A percentile compares a stretch with the other conserved stretches of the same genome.
Conservation (phyloP, 2,888 invertebrate genomes). For the Papilio protenor region DNA sequence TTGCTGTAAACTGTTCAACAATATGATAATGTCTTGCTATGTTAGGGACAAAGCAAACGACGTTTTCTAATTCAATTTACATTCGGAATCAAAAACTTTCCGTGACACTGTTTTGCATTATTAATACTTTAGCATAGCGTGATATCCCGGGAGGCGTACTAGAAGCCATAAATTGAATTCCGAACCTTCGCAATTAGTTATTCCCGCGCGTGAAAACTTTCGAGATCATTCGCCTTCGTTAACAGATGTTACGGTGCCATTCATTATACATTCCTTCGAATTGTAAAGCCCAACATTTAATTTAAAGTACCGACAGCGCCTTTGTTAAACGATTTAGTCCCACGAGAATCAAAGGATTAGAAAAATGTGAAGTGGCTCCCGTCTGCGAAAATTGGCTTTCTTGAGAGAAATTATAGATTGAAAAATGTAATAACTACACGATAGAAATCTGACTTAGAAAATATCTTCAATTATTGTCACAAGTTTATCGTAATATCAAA, state of each 20-base stretch:
- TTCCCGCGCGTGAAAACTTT: slow-evolving; percentile 85
- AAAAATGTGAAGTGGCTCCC: slow-evolving; percentile 48
- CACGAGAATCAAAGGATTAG: slow-evolving; percentile 69
- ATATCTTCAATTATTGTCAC: neutral
- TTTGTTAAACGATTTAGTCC: slow-evolving; percentile 77
- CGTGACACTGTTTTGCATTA: slow-evolving; percentile 85
- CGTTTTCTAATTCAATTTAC: slow-evolving; percentile 83
- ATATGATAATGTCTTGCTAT: slow-evolving; percentile 68
- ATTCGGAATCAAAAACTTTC: slow-evolving; percentile 83
- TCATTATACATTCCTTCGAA: slow-evolving; percentile 85
- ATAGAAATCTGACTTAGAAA: neutral
- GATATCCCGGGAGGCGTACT: slow-evolving; percentile 82
- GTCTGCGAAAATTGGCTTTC: neutral
- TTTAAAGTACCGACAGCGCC: slow-evolving; percentile 80
- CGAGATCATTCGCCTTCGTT: slow-evolving; percentile 84
- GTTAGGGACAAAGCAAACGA: slow-evolving; percentile 70
- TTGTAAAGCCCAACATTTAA: slow-evolving; percentile 84
- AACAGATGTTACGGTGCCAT: slow-evolving; percentile 85
- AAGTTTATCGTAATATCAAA: neutral
- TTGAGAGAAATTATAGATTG: neutral
- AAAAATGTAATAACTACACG: neutral
- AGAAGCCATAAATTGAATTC: slow-evolving; percentile 84
- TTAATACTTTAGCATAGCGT: slow-evolving; percentile 81
- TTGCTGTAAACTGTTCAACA: slow-evolving; percentile 68
- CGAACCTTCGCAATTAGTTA: slow-evolving; percentile 84